A percentile compares a stretch with the other conserved stretches of the same genome.
Evolutionary conservation across 2,888 invertebrate genomes (phyloP).

Genomic region (Coecobrya sp.): DNA sequence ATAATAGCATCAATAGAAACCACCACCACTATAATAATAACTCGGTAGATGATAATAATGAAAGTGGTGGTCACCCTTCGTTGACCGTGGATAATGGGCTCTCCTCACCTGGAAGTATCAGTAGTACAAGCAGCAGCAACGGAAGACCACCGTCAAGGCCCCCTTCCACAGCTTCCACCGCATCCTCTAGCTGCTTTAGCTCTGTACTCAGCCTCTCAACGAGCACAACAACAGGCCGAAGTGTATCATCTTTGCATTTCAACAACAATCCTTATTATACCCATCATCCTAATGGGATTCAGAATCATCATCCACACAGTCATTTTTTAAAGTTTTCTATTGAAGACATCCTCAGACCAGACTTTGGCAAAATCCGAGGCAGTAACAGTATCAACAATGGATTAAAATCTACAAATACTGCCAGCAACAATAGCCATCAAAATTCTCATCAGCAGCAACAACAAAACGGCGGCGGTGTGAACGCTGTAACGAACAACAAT

Average conservation of each 20-base stretch:
- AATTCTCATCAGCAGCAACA: slow-evolving; percentile 46
- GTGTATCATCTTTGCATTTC: slow-evolving; percentile 61
- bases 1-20: slow-evolving; percentile 60
- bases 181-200: slow-evolving; percentile 83
- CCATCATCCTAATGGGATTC: slow-evolving; percentile 59
- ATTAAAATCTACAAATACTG: slow-evolving; percentile 55
- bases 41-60: slow-evolving; percentile 71
- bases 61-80: slow-evolving; percentile 81
- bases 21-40: slow-evolving; percentile 71
- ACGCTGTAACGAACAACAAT: slow-evolving; percentile 35
- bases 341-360: slow-evolving; percentile 92
- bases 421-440: slow-evolving; percentile 52
- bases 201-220: slow-evolving; percentile 79
- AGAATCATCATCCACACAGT: slow-evolving; percentile 50
- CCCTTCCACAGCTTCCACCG: slow-evolving; percentile 83
- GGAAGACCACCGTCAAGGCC: slow-evolving; percentile 85
- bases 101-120: slow-evolving; percentile 81
- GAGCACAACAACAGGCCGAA: slow-evolving; percentile 75
- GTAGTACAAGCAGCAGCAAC: slow-evolving; percentile 79
- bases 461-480: slow-evolving; percentile 62
- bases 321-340: slow-evolving; percentile 92
- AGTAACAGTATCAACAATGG: slow-evolving; percentile 57
- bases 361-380: slow-evolving; percentile 89
- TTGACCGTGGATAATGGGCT: slow-evolving; percentile 81
- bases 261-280: slow-evolving; percentile 56